Conservation (phyloP, 2,113 vertebrate genomes). For the Phaethon lepturus region DNA sequence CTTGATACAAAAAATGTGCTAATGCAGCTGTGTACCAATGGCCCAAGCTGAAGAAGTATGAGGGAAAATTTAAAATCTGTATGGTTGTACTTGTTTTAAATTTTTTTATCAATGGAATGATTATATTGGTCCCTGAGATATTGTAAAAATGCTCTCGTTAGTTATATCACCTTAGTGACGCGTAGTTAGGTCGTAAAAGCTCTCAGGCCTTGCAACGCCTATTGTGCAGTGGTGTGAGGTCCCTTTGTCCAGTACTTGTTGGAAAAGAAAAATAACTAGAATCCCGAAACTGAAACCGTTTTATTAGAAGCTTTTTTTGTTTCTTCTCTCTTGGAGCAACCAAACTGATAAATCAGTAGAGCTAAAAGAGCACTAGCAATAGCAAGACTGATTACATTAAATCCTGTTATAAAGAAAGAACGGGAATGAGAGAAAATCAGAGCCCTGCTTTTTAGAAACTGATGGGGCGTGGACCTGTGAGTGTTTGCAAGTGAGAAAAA, state of each 20-base stretch:
- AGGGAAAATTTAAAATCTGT: neutral
- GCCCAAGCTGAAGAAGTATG: neutral
- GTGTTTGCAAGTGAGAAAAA: neutral
- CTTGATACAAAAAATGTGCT: neutral
- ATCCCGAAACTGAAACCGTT: neutral
- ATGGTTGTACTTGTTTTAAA: neutral
- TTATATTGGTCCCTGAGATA: neutral
- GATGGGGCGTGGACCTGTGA: neutral
- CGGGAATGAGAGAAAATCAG: neutral
- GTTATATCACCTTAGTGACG: neutral
- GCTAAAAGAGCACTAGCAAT: neutral
- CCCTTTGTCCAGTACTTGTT: neutral
- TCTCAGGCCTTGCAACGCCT: neutral
- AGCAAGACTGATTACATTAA: neutral
- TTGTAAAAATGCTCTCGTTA: neutral
- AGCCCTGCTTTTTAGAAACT: neutral
- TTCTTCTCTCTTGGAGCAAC: neutral
- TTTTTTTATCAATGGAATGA: neutral
- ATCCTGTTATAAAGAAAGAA: neutral
- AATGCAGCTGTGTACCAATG: neutral
- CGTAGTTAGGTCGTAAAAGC: accelerated
- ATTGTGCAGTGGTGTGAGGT: neutral
- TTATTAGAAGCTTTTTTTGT: neutral
- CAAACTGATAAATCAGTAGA: neutral
- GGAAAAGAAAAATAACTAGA: neutral